Evolutionary conservation across 2,113 vertebrate species (phyloP), one percentile per base, ranked within the genome.

Genomic region (Gymnocephalus cernua): DNA sequence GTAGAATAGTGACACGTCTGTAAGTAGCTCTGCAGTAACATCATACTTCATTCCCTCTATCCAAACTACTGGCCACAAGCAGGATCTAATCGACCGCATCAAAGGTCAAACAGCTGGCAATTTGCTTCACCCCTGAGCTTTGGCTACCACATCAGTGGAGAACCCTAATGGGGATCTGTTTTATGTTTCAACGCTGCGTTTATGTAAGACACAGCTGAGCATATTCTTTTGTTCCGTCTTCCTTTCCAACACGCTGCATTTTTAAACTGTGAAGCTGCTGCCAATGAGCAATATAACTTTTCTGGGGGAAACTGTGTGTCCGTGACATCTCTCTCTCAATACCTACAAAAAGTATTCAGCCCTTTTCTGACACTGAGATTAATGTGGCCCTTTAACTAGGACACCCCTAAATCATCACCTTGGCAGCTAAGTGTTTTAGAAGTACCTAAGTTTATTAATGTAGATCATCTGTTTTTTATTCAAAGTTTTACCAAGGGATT

Each of bases 61-160:
- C n/a, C n/a, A 48, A 68, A 45, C 25, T 65, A 41, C 11, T 19
- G 38, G 62, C 51, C 14, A 54, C 70, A 74, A 81, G 61, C 74
- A 50, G 38, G 35, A 68, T 73, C 44, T 21, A 72, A 72, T 27
- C 25, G 14, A 29, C 23, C 1, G 35, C 53, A 63, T 44, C 15
- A 77, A 56, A 75, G 79, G 58, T 70, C 53, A 74, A 66, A 68
- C 50, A 53, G 9, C 41, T 48, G 27, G 63, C 63, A 56, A 70
- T 67, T n/a, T 54, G 45, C 13, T 54, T 83, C 53, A 32, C 68
- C 57, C 25, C 35, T 3, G 12, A 62, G 58, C 74, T 87, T 65
- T 50, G 38, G 29, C 23, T 62, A 63, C 23, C 70, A 67, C 74
- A 63, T 73, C 57, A 6, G 2, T 25, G 21, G n/a, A 74, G 44